Base-by-base conservation (phyloP, 2,888 invertebrate species). In the Tinea semifulvella region DNA sequence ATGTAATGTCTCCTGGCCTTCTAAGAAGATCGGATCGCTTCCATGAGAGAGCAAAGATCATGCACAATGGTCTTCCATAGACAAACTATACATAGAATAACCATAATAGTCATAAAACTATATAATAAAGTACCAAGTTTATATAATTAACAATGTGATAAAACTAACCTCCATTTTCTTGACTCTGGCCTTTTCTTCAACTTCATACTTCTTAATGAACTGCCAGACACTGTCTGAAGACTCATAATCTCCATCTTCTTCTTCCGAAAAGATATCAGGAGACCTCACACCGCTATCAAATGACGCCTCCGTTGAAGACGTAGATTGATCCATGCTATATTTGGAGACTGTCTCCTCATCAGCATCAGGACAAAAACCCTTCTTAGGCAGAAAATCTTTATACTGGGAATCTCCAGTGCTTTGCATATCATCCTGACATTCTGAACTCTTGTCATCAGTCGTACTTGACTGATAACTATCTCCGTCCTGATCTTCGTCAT, bases 221-320 rank as follows among this genome's bases (percentile, higher is more conserved):
- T 49, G 55, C 73, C 77, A 77, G 55, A 73, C 72, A 28, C 67
- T 68, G 0, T 51, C 53, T 5, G 65, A 66, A 2, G 64, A 69
- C 31, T 74, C 79, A 44, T 85, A 86, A 36, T 83, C 84, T 47
- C 86, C 86, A 36, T 74, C 79, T 44, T 85, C 86, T 35, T 83
- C 84, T 48, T 86, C 86, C 47, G 84, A 85, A 61, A 89, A 89
- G 58, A 90, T 71, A 56, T 89, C 88, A 0, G 89, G 89, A 44
- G 86, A 86, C 38, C 80, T 56, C 28, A 79, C 67, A 50, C 79
- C 79, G 55, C 79, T 80, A 54, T 79, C 77, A 65, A 74, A 79
- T 1, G 79, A 79, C 8, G 69, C 71, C 47, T 80, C 79, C 1
- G 73, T 57, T 8, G 79, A 80, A 1, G 79, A 79, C 47, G 64